Conservation (phyloP, 2,888 invertebrate species). For the Dinocampus coccinellae region DNA sequence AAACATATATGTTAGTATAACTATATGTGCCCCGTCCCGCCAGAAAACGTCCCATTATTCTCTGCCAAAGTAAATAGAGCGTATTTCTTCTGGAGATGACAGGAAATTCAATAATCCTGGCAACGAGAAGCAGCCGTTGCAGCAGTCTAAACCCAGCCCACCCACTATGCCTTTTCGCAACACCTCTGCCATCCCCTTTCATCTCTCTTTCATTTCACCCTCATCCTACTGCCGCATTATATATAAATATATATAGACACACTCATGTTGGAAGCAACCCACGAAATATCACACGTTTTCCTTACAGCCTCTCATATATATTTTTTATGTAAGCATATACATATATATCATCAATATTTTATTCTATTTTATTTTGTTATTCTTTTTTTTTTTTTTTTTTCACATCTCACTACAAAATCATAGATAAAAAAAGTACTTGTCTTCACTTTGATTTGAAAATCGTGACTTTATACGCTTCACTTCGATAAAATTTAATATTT, state of each 20-base stretch:
- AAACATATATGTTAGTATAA: neutral
- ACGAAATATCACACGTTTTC: neutral
- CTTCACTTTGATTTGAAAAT: too few relatives aligned
- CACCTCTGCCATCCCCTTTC: neutral
- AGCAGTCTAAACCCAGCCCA: conserved; percentile 4
- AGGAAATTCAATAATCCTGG: conserved; percentile 67
- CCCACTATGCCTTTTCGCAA: neutral
- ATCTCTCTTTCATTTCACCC: neutral
- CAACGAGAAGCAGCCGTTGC: conserved; percentile 48
- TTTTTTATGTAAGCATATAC: neutral
- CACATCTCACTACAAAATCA: too few relatives aligned
- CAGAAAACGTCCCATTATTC: conserved; percentile 21
- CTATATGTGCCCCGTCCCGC: neutral
- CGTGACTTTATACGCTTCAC: too few relatives aligned
- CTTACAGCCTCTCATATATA: neutral
- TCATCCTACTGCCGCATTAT: neutral
- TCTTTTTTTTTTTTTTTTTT: too few relatives aligned
- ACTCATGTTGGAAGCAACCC: neutral
- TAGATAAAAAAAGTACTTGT: too few relatives aligned
- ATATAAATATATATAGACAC: neutral
- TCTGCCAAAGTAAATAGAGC: conserved; percentile 60
- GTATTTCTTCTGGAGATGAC: conserved; percentile 67
- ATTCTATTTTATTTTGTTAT: too few relatives aligned
- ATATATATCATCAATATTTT: neutral
- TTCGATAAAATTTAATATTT: too few relatives aligned